Evolutionary conservation across 2,797 vertebrate species (phyloP).

Genomic region (Nyctibius grandis): DNA sequence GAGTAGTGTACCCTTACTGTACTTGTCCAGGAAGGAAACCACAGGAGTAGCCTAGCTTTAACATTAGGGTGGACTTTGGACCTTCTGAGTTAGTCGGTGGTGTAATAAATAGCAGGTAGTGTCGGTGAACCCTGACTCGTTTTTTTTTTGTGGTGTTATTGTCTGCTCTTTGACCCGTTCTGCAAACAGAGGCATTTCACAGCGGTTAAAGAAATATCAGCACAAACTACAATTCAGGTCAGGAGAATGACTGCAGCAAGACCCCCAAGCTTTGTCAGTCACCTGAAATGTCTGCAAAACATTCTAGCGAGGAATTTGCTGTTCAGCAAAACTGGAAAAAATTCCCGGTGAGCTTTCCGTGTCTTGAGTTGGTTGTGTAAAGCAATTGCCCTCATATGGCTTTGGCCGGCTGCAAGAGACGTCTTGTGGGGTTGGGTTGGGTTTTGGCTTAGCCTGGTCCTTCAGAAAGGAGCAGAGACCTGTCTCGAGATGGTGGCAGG

Average conservation of each 20-base stretch:
- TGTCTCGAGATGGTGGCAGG: not conserved
- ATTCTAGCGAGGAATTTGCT: not conserved
- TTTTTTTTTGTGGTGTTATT: not conserved
- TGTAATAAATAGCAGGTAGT: not conserved
- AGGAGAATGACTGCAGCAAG: not conserved
- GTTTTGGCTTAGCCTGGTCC: not conserved
- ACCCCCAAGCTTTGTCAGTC: not conserved
- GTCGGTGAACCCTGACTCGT: not conserved
- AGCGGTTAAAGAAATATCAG: not conserved
- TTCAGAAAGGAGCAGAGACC: not conserved
- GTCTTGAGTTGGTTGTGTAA: not conserved
- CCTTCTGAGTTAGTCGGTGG: not conserved
- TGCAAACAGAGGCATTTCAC: not conserved
- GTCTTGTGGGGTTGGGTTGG: not conserved
- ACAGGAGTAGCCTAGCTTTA: not conserved
- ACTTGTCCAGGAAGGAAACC: not conserved
- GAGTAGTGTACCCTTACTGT: not conserved
- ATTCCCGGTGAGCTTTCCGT: not conserved
- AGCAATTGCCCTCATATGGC: rapidly evolving
- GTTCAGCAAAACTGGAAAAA: not conserved
- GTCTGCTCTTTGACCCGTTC: slow-evolving; percentile 1
- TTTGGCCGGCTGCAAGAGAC: not conserved
- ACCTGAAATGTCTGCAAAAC: not conserved
- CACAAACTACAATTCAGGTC: not conserved
- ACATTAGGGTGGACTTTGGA: not conserved